A percentile compares a stretch with the other conserved stretches of the same genome.
Evolutionary conservation across 64 coral and sea anemone species (phyloP).

Genomic region (Montipora efflorescens): DNA sequence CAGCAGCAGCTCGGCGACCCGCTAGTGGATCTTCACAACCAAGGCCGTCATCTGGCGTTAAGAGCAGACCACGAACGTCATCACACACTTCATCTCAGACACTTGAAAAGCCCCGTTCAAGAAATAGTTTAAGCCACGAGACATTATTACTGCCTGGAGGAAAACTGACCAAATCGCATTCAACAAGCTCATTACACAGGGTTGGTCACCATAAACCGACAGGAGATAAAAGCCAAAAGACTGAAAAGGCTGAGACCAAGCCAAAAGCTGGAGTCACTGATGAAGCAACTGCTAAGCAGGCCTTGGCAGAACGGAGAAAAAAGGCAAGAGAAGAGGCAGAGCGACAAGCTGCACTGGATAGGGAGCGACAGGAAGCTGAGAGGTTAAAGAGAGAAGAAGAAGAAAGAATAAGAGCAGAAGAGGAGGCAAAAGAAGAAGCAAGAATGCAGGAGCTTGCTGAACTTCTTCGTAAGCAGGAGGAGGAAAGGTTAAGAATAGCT

Average conservation of each 20-base stretch:
- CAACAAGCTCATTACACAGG: slow-evolving; percentile 84
- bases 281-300: slow-evolving; percentile 90
- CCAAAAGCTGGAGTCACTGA: slow-evolving; percentile 88
- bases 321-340: slow-evolving; percentile 93
- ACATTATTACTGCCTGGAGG: slow-evolving; percentile 56
- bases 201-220: slow-evolving; percentile 54
- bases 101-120: slow-evolving; percentile 10
- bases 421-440: slow-evolving; percentile 87
- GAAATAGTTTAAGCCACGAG: slow-evolving; percentile 64
- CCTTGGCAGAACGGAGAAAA: slow-evolving; percentile 86
- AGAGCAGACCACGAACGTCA: slow-evolving; percentile 64
- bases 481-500: slow-evolving; percentile 70
- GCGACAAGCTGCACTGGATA: slow-evolving; percentile 84
- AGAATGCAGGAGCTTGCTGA: slow-evolving; percentile 80
- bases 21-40: slow-evolving; percentile 30
- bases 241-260: slow-evolving; percentile 76
- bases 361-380: slow-evolving; percentile 80
- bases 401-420: slow-evolving; percentile 79
- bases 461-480: slow-evolving; percentile 82
- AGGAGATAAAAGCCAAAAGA: slow-evolving; percentile 58
- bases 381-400: slow-evolving; percentile 88
- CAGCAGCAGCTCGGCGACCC: slow-evolving; percentile 21
- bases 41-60: slow-evolving; percentile 52
- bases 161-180: slow-evolving; percentile 86
- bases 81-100: slow-evolving; percentile 34